Base-by-base conservation (phyloP, 2,888 invertebrate genomes). In the Stramonita haemastoma region DNA sequence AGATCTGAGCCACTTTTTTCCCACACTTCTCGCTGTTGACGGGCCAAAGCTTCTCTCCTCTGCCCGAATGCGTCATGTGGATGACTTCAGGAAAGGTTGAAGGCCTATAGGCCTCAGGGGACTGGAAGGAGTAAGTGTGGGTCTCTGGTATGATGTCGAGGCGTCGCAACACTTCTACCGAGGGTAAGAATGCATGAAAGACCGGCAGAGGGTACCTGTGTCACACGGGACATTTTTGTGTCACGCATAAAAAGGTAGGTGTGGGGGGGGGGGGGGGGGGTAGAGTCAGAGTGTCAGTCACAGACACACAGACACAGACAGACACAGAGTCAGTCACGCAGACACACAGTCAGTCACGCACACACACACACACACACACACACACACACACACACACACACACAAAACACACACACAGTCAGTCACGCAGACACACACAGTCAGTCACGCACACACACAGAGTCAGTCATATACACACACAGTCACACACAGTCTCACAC, bases 21-120 rank as follows among this genome's bases (percentile, higher is more conserved):
- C 86, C 86, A 66, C 86, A 86, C 60, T 66, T 17, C 66, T 60
- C 86, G 60, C 86, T 86, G 86, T 86, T 32, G n/a, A 86, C 15
- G 22, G 86, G 86, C 86, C 86, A 86, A n/a, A 34, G 17, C 29
- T 86, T 6, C 22, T 60, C 60, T 32, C 32, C 57, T 13, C 66
- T 22, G 17, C 26, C 26, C 17, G 6, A 66, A 32, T 86, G 86
- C 32, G 34, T 29, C 8, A 0, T 22, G 86, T 34, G 86, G 32
- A 86, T 66, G 86, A 86, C 66, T 4, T 86, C 34, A 66, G 86
- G 86, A 17, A 29, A 73, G 26, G 26, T 22, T 13, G 36, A 8
- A 46, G 6, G 17, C 46, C 22, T 6, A 17, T 6, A 17, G 0
- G 36, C 8, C 0, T 0, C 19, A 5, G 56, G 0, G n/a, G 6